Conservation (phyloP, 2,888 invertebrate species). For the Nudaria mundana region DNA sequence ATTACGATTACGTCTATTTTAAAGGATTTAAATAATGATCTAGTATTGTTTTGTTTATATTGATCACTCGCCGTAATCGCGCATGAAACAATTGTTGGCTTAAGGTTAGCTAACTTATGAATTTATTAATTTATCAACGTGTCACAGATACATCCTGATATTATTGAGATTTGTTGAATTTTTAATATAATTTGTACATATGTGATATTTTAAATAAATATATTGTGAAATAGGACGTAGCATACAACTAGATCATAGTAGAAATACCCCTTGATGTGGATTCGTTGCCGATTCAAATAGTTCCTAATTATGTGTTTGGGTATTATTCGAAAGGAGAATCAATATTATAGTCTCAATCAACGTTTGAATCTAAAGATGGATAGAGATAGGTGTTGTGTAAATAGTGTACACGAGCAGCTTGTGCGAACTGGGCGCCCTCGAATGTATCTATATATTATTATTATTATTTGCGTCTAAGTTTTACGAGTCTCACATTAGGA, state of each 20-base stretch:
- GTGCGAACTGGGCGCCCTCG: constrained; percentile 36
- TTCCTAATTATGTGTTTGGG: constrained; percentile 44
- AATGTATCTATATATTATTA: constrained; percentile 34
- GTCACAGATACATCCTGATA: constrained; percentile 58
- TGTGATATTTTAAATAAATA: constrained; percentile 80
- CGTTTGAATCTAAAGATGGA: constrained; percentile 39
- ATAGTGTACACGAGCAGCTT: constrained; percentile 45
- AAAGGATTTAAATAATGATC: neutral
- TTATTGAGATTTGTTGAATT: constrained; percentile 57
- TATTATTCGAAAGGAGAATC: constrained; percentile 37
- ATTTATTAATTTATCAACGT: constrained; percentile 41
- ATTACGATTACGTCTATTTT: neutral
- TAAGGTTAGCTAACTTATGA: constrained; percentile 34
- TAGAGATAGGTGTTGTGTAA: constrained; percentile 45
- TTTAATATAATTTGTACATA: constrained; percentile 75
- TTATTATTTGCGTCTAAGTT: constrained; percentile 43
- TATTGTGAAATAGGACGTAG: constrained; percentile 68
- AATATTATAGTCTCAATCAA: constrained; percentile 22
- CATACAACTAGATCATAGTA: constrained; percentile 60
- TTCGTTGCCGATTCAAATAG: constrained; percentile 50
- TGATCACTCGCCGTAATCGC: constrained; percentile 8
- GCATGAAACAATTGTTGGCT: constrained; percentile 26
- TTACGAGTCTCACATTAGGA: constrained; percentile 53
- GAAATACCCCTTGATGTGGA: constrained; percentile 55
- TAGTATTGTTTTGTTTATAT: constrained; percentile 32